Conservation (phyloP, 2,888 invertebrate species). For the Tenthredo livida region DNA sequence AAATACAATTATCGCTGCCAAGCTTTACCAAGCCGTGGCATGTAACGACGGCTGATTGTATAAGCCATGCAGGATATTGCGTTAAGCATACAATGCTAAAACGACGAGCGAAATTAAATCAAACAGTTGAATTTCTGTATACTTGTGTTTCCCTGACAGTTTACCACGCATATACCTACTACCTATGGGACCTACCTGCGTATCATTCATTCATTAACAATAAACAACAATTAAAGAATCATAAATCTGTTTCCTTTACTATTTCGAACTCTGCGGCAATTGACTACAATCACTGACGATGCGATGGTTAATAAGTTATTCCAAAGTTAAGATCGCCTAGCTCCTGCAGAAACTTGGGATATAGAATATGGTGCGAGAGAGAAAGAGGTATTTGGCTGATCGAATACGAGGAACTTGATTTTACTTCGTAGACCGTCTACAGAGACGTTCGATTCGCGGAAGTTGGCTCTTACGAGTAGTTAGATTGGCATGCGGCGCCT, state of each 20-base stretch:
- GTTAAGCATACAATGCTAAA: conserved; percentile 77
- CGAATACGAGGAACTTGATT: conserved; percentile 71
- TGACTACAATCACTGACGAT: conserved; percentile 17
- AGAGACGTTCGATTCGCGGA: conserved; percentile 66
- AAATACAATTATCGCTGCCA: conserved; percentile 75
- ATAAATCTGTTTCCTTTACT: background rate
- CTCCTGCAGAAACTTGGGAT: background rate
- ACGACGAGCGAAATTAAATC: conserved; percentile 68
- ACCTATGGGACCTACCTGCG: background rate
- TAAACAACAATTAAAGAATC: background rate
- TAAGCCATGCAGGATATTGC: conserved; percentile 74
- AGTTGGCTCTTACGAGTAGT: conserved; percentile 72
- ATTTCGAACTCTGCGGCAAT: background rate
- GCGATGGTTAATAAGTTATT: conserved; percentile 18
- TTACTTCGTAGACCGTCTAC: conserved; percentile 64
- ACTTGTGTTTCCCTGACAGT: background rate
- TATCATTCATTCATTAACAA: background rate
- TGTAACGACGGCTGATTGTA: conserved; percentile 77
- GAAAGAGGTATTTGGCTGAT: conserved; percentile 63
- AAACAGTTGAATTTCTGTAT: conserved; percentile 2
- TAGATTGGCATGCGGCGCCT: conserved; percentile 69
- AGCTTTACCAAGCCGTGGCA: conserved; percentile 29
- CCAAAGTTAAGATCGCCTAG: background rate
- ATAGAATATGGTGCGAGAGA: background rate
- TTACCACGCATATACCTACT: no score